Conservation (phyloP, 2,113 vertebrate genomes). For the Gila orcuttii region DNA sequence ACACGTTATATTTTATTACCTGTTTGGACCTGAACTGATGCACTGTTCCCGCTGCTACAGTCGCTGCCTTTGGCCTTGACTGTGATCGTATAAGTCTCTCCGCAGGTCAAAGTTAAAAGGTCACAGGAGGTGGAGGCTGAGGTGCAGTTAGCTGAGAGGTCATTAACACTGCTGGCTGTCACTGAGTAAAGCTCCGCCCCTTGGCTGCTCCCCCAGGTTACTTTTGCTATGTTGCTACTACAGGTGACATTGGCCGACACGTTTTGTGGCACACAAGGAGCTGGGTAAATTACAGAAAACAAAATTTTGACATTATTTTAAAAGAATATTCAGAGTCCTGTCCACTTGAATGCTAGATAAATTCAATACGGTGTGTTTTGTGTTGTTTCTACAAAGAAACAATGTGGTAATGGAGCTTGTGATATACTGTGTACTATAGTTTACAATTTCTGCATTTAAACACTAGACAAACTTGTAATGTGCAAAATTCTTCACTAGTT, state of each 20-base stretch:
- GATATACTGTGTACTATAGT: neutral
- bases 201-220: slow-evolving; percentile 45
- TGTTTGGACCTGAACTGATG: slow-evolving; percentile 30
- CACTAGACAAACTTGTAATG: neutral
- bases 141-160: slow-evolving; percentile 45
- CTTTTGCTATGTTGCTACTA: slow-evolving; percentile 41
- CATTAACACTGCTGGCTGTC: slow-evolving; percentile 40
- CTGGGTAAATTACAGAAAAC: slow-evolving; percentile 24
- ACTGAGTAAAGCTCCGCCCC: slow-evolving; percentile 44
- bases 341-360: neutral
- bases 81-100: slow-evolving; percentile 49
- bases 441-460: neutral
- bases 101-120: slow-evolving; percentile 49
- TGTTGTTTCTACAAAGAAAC: neutral
- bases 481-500: neutral
- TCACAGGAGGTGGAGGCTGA: slow-evolving; percentile 49
- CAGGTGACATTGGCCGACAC: slow-evolving; percentile 38
- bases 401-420: neutral
- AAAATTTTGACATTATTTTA: neutral
- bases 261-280: slow-evolving; percentile 46
- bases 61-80: slow-evolving; percentile 43
- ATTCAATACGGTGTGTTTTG: neutral
- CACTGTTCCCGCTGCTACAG: slow-evolving; percentile 47
- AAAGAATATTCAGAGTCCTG: neutral
- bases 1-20: neutral